Evolutionary conservation across 2,113 vertebrate genomes (phyloP).

Genomic region (Halcyon senegalensis): DNA sequence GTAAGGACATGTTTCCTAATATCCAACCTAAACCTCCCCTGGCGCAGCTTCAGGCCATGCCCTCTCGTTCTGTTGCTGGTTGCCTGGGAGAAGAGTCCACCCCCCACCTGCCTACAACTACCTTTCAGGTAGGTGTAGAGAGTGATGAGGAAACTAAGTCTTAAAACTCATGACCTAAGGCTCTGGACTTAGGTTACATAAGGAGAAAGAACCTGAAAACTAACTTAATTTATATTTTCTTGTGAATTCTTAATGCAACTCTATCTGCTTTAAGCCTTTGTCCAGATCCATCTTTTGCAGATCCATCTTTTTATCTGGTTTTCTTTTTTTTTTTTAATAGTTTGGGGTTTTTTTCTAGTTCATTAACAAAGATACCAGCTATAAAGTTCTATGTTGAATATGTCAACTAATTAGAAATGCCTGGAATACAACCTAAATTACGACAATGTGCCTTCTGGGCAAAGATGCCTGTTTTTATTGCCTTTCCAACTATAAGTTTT

Average conservation of each 20-base stretch:
- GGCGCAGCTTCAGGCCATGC: too few relatives aligned
- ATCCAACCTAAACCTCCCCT: too few relatives aligned
- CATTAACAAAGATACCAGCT: constrained; percentile 34
- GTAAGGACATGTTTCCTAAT: too few relatives aligned
- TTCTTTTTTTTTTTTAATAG: background rate
- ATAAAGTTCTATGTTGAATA: background rate
- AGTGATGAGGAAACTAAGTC: background rate
- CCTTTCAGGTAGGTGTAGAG: too few relatives aligned
- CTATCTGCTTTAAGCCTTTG: background rate
- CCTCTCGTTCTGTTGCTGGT: too few relatives aligned
- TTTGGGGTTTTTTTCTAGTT: background rate
- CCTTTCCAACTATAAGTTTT: background rate
- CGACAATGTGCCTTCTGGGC: background rate
- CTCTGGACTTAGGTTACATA: background rate
- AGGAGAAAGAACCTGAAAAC: background rate
- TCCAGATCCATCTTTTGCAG: background rate
- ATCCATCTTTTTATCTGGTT: background rate
- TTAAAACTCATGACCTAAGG: background rate
- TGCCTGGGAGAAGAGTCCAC: too few relatives aligned
- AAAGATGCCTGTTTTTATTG: background rate
- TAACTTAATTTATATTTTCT: background rate
- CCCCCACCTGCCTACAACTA: too few relatives aligned
- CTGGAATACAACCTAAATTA: constrained; percentile 26
- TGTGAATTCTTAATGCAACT: background rate
- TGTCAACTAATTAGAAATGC: constrained; percentile 29